These are phyloP conservation scores for Megalonaias nervosa DNA, from an alignment of 1,140 invertebrate species.

Conservation along the genomic window DNA sequence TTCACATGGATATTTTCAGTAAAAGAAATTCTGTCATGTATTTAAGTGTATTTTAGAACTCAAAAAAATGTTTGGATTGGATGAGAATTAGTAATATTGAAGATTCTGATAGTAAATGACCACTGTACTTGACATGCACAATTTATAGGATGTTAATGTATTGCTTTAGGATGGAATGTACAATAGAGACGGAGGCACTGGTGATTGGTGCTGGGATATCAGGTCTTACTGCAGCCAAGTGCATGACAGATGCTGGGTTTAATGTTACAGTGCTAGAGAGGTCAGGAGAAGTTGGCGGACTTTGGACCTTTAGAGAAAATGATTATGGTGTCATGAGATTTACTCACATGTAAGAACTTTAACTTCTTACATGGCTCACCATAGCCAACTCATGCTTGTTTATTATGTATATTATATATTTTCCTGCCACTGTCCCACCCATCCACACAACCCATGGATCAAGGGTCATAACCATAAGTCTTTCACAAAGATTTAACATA, in stretches of 20 bases:
- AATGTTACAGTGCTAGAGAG: constrained; percentile 59
- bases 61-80: not conserved
- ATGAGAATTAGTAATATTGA: not conserved
- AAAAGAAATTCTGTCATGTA: not conserved
- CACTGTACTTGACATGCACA: not conserved
- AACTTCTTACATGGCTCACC: no score
- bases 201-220: constrained; percentile 69
- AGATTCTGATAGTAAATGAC: not conserved
- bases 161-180: not conserved
- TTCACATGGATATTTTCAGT: no score
- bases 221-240: constrained; percentile 64
- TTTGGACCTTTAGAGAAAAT: constrained; percentile 67
- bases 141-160: not conserved
- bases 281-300: constrained; percentile 63
- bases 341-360: constrained; percentile 66
- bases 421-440: no score
- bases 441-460: no score
- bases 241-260: constrained; percentile 61
- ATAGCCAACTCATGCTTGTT: no score
- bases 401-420: no score
- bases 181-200: constrained; percentile 50
- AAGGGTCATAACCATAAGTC: no score
- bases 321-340: constrained; percentile 70
- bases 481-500: no score
- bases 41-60: not conserved